These are phyloP conservation scores for Philaenus spumarius DNA, from an alignment of 1,140 invertebrate genomes.

Conservation along the genomic window DNA sequence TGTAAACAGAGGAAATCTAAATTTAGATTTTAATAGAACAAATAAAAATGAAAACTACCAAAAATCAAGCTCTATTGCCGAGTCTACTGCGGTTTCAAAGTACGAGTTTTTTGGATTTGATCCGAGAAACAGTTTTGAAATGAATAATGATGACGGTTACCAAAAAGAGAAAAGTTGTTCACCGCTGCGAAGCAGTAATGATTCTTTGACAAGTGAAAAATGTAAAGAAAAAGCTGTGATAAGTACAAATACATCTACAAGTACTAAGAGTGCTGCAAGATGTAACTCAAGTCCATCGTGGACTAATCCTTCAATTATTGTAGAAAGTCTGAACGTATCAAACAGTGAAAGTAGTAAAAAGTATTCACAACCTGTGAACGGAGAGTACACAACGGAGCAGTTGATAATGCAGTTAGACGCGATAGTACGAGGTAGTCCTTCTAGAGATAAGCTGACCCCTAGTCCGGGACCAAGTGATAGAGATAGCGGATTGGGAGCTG, in stretches of 20 bases:
- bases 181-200: not conserved
- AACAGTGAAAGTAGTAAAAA: slow-evolving; percentile 11
- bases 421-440: slow-evolving; percentile 33
- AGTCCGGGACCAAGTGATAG: slow-evolving; percentile 10
- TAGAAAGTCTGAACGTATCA: too few species aligned
- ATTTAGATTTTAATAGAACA: not conserved
- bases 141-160: slow-evolving; percentile 1
- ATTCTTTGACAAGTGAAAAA: not conserved
- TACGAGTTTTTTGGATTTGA: slow-evolving; percentile 27
- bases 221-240: not conserved
- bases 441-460: slow-evolving; percentile 4
- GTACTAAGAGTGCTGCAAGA: not conserved
- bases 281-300: slow-evolving; percentile 18
- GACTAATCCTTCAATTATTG: slow-evolving; percentile 17
- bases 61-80: slow-evolving; percentile 13
- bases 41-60: not conserved
- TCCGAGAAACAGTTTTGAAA: slow-evolving; percentile 11
- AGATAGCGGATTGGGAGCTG: not conserved
- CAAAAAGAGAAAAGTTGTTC: not conserved
- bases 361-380: not conserved
- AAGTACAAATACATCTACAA: not conserved
- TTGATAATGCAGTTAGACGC: slow-evolving; percentile 16
- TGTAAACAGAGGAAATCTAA: not conserved
- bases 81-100: slow-evolving; percentile 21
- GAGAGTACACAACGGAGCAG: slow-evolving; percentile 15